phyloP scores from a whole-genome alignment of 2,888 invertebrate species.

The Aphodius granarius region DNA sequence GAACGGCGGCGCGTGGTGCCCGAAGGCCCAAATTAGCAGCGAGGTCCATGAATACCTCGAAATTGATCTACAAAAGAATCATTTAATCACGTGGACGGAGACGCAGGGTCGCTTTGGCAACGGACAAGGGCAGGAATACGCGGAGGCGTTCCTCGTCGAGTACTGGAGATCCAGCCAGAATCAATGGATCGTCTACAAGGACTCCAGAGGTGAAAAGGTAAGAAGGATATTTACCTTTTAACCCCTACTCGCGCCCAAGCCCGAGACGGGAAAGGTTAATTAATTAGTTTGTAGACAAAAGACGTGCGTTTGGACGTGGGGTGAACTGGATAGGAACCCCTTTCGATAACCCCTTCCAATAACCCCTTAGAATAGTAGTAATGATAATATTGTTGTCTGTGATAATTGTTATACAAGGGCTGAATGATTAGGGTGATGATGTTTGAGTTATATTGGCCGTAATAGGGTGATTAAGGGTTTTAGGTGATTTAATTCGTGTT shows the following conservation, averaged over 20 bases:
- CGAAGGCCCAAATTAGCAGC: conserved; percentile 75
- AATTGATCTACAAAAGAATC: conserved; percentile 73
- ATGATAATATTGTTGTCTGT: not conserved
- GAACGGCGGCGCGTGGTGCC: conserved; percentile 93
- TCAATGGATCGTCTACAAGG: conserved; percentile 79
- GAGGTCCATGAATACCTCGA: conserved; percentile 82
- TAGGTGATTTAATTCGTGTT: not conserved
- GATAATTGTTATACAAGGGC: not conserved
- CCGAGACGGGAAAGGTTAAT: not conserved
- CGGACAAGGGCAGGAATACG: conserved; percentile 86
- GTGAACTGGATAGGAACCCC: not conserved
- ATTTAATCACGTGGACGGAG: conserved; percentile 81
- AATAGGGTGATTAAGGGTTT: not conserved
- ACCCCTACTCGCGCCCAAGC: too few relatives aligned
- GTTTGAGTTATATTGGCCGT: too few relatives aligned
- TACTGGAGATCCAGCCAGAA: conserved; percentile 72
- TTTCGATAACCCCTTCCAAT: too few relatives aligned
- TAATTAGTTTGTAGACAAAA: not conserved
- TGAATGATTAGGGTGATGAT: not conserved
- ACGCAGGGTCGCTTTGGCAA: conserved; percentile 92
- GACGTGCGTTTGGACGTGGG: not conserved
- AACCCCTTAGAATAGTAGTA: too few relatives aligned
- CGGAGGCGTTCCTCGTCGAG: conserved; percentile 80
- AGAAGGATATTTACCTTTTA: conserved; percentile 39
- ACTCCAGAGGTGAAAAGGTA: conserved; percentile 76